Conservation (phyloP, 2,888 invertebrate species). For the Ennomos quercinarius region DNA sequence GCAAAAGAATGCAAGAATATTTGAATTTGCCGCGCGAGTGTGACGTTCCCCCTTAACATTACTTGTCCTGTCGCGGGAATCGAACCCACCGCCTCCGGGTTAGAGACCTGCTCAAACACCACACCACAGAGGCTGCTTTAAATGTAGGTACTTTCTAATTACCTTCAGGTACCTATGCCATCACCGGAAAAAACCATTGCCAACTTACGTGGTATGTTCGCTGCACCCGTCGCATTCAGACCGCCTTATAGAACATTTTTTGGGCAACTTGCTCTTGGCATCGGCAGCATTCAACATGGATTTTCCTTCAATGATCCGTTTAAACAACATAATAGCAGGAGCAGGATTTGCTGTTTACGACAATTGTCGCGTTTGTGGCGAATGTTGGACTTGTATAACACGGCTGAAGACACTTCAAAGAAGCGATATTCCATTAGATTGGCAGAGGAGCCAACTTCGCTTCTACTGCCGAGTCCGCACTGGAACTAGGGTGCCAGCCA, state of each 20-base stretch:
- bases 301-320: slow-evolving; percentile 85
- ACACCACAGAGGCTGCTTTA: too few relatives aligned
- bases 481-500: slow-evolving; percentile 47
- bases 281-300: slow-evolving; percentile 78
- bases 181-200: slow-evolving; percentile 3
- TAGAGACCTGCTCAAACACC: too few relatives aligned
- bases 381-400: slow-evolving; percentile 78
- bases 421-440: slow-evolving; percentile 84
- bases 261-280: slow-evolving; percentile 60
- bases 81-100: too few relatives aligned
- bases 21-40: too few relatives aligned
- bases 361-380: slow-evolving; percentile 77
- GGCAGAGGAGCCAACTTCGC: slow-evolving; percentile 75
- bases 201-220: slow-evolving; percentile 79
- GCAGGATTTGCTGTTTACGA: slow-evolving; percentile 79
- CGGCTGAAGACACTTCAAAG: slow-evolving; percentile 70
- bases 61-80: too few relatives aligned
- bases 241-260: slow-evolving; percentile 80
- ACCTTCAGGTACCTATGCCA: neutral
- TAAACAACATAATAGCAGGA: slow-evolving; percentile 84
- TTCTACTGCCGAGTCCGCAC: slow-evolving; percentile 73
- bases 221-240: slow-evolving; percentile 79
- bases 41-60: too few relatives aligned
- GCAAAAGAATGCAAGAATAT: too few relatives aligned
- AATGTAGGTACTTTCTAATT: too few relatives aligned